Evolutionary conservation across 2,888 invertebrate species (phyloP).

Genomic region (Lithodes maja): DNA sequence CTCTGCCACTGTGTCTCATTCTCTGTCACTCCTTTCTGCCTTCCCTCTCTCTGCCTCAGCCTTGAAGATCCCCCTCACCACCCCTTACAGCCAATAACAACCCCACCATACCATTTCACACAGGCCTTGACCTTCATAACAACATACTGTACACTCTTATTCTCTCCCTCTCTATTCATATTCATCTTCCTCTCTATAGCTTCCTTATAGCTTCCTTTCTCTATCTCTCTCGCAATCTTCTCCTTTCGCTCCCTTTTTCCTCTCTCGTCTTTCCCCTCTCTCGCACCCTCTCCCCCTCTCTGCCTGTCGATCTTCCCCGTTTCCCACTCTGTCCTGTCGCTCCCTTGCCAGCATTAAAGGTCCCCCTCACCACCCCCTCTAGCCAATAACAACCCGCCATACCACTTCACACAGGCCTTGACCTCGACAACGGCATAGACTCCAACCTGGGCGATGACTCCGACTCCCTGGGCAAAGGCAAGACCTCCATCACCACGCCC

Average conservation of each 20-base stretch:
- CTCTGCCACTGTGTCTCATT: constrained; percentile 14
- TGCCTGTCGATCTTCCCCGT: neutral
- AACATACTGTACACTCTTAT: too few relatives aligned
- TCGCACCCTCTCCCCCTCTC: neutral
- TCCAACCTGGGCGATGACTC: constrained; percentile 87
- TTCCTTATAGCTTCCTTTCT: neutral
- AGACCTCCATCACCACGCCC: constrained; percentile 80
- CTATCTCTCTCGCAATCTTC: neutral
- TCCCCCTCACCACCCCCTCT: constrained; percentile 8
- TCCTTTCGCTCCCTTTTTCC: constrained; percentile 14
- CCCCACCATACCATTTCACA: too few relatives aligned
- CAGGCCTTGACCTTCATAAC: too few relatives aligned
- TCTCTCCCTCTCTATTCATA: too few relatives aligned
- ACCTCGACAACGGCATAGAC: constrained; percentile 76
- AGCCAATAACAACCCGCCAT: constrained; percentile 40
- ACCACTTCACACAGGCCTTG: constrained; percentile 73
- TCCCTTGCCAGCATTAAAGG: neutral
- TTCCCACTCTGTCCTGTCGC: neutral
- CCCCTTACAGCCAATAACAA: too few relatives aligned
- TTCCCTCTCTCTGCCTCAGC: constrained; percentile 15
- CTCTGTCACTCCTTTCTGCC: constrained; percentile 14
- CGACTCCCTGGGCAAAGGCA: constrained; percentile 89
- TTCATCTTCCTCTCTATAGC: too few relatives aligned
- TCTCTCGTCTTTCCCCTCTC: neutral
- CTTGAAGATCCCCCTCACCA: too few relatives aligned